Base-by-base conservation (phyloP, 2,888 invertebrate species). In the Polyploca ridens region DNA sequence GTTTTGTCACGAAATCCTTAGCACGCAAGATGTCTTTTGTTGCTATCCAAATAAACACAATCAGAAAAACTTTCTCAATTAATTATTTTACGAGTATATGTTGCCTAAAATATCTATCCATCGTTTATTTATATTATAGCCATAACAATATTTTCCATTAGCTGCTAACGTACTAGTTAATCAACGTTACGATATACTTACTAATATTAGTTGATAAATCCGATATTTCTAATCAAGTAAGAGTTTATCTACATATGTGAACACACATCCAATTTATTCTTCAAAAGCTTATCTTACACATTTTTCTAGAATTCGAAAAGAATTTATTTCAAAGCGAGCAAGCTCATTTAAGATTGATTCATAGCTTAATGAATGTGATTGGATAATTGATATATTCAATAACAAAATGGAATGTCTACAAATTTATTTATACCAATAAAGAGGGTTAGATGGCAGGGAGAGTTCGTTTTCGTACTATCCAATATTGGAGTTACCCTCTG, bases 401-500 rank as follows among this genome's bases (percentile, higher is more conserved):
- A 81, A 81, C 74, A 75, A 79, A 78, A 86, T 83, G 79, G 77
- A 83, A 82, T 80, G 71, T 73, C 78, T 82, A 84, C 81, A 85
- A 87, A 84, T 85, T 81, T 82, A 86, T 87, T 85, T 86, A 82
- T 77, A 74, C 72, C 75, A 78, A 79, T 77, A 81, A 75, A 73
- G 54, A 83, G 82, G 84, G 85, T 77, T 75, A 71, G 71, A 68
- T 73, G 61, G 74, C 72, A 76, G 44, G 44, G 74, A 78, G 75
- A 76, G 83, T 80, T 77, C 75, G 77, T 77, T 78, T 81, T 81
- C 76, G 71, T 78, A 81, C 78, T 76, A 84, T 85, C 73, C 80
- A 80, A 87, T 87, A 87, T 87, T 82, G 82, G 77, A 85, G 82
- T 81, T 84, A 88, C 90, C 91, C 90, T 87, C 84, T 77, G 82